Base-by-base conservation (phyloP, 1,140 invertebrate species). In the Platyscapa corneri region DNA sequence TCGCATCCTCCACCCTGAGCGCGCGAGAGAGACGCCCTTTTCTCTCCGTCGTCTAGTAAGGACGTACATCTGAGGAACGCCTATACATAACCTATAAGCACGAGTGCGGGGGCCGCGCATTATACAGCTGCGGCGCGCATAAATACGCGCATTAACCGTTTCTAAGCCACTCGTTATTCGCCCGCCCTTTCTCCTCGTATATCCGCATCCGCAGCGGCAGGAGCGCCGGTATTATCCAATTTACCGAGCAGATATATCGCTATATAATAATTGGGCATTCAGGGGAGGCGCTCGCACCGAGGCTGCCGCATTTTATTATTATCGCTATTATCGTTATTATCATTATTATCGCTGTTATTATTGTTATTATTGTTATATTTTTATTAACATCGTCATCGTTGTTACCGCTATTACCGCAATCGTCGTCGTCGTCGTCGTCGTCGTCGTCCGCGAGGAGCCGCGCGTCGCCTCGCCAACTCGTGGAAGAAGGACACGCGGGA, bases 261-360 rank as follows among this genome's bases (percentile, higher is more conserved):
- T 88, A 90, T 90, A 90, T 89, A 90, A 91, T 91, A 91, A 91
- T 91, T 91, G 90, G 90, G 90, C 89, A 91, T 90, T 91, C 90
- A 91, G 75, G 82, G 83, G 70, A 82, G 87, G 65, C 82, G 60
- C 87, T 83, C 85, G 42, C 84, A 75, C 86, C 56, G 42, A 84
- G 74, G 34, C 46, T 80, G 72, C 65, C 64, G 53, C 30, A 74
- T 72, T 70, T 64, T 77, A 83, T 79, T 83, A 64, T 65, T 53
- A 67, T 85, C 39, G 64, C 81, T 30, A n/a, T 81, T 72, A 70
- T 85, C 56, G 70, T 81, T 32, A 42, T 80, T 46, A 53, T 39
- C 39, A 16, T 80, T 34, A 65, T 56, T 37, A 23, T 77, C 18
- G 34, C 34, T 56, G 20, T 72, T 72, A 39, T 72, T 39, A n/a